phyloP scores from a whole-genome alignment of 1,140 invertebrate species.

The Bombus huntii region DNA sequence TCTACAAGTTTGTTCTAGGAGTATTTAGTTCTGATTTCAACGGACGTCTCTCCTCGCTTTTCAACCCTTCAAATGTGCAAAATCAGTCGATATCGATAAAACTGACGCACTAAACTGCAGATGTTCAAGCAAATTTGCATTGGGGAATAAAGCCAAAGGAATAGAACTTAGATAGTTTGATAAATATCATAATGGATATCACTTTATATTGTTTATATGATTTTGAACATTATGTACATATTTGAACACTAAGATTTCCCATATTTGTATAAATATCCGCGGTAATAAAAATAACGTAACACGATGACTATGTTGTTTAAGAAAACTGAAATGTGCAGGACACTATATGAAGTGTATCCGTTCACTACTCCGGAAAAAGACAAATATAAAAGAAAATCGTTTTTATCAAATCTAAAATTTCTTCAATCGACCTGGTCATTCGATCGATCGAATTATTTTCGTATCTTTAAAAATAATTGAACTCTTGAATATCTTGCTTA shows the following conservation, averaged over 20 bases:
- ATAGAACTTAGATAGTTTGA: not conserved
- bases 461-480: not conserved
- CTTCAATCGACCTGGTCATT: too few species aligned
- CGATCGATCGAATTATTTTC: not conserved
- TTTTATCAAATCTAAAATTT: not conserved
- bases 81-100: too few species aligned
- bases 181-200: not conserved
- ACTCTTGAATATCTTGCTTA: too few species aligned
- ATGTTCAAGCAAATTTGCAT: not conserved
- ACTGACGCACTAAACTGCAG: too few species aligned
- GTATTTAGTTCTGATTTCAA: slow-evolving; percentile 40
- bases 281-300: too few species aligned
- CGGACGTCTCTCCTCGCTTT: slow-evolving; percentile 30
- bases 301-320: not conserved
- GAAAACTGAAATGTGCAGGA: not conserved
- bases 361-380: not conserved
- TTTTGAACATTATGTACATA: not conserved
- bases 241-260: too few species aligned
- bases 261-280: not conserved
- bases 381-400: not conserved
- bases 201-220: not conserved
- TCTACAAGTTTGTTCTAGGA: slow-evolving; percentile 59
- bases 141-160: not conserved
- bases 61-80: slow-evolving; percentile 4
- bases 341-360: not conserved